Evolutionary conservation across 2,113 vertebrate species (phyloP).

Genomic region (Microcebus lehilahytsara): DNA sequence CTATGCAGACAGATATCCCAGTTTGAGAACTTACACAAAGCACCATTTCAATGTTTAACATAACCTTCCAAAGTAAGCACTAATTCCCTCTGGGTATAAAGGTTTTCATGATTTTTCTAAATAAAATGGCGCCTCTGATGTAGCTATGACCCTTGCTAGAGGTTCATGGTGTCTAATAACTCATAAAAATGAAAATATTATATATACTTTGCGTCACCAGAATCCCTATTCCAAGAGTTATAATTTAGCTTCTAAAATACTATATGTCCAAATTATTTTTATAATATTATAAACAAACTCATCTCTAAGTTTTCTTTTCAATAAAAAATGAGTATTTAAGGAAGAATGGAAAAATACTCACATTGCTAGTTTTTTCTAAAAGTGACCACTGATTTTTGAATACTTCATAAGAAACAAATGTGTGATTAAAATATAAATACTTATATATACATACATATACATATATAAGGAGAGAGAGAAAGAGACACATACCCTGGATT

Average conservation of each 20-base stretch:
- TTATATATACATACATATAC: not conserved
- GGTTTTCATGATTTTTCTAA: slow-evolving; percentile 42
- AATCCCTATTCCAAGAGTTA: slow-evolving; percentile 5
- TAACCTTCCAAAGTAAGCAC: not conserved
- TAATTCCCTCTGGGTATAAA: not conserved
- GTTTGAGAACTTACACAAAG: not conserved
- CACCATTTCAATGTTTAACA: not conserved
- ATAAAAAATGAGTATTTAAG: slow-evolving; percentile 2
- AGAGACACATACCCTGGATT: not conserved
- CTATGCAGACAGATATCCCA: not conserved
- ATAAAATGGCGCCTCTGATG: slow-evolving; percentile 29
- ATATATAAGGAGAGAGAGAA: not conserved
- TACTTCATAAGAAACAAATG: slow-evolving; percentile 1
- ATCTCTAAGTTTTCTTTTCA: slow-evolving; percentile 11
- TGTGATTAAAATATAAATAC: not conserved
- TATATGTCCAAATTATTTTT: slow-evolving; percentile 19
- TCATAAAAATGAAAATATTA: slow-evolving; percentile 31
- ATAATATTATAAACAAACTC: slow-evolving; percentile 12
- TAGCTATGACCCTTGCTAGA: not conserved
- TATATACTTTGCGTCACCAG: not conserved
- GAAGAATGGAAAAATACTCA: slow-evolving; percentile 20
- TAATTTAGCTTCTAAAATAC: slow-evolving; percentile 9
- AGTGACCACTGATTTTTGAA: not conserved
- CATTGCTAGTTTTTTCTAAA: not conserved
- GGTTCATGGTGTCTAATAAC: slow-evolving; percentile 5